Evolutionary conservation across 1,140 invertebrate species (phyloP).

Genomic region (Drosophila parabipectinata): DNA sequence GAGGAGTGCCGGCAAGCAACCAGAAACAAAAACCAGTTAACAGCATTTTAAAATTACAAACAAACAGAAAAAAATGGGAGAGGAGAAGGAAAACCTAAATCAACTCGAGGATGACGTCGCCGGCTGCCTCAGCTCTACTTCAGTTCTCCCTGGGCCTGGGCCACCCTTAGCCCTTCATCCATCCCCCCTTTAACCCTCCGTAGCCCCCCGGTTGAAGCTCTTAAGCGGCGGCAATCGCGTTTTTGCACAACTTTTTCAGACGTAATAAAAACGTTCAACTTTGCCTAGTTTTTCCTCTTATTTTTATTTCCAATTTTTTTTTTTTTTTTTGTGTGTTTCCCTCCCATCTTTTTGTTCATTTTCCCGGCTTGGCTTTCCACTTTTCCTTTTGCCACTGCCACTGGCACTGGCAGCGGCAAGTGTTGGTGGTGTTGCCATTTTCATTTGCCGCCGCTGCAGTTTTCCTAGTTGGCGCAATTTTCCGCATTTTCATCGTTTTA

Average conservation of each 20-base stretch:
- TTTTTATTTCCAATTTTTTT: constrained; percentile 9
- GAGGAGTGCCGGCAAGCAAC: constrained; percentile 8
- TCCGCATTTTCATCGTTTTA: constrained; percentile 81
- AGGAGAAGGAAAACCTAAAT: constrained; percentile 53
- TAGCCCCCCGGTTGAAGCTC: constrained; percentile 45
- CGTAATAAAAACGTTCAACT: constrained; percentile 80
- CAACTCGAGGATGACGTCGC: constrained; percentile 56
- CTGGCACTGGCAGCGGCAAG: too few relatives aligned
- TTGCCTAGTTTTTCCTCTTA: constrained; percentile 53
- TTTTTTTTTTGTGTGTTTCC: too few relatives aligned
- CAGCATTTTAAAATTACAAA: constrained; percentile 71
- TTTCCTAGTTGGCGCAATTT: constrained; percentile 81
- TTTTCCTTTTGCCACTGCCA: constrained; percentile 7
- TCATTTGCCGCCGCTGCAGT: constrained; percentile 77
- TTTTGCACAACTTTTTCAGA: constrained; percentile 77
- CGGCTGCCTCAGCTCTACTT: constrained; percentile 40
- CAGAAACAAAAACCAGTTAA: constrained; percentile 45
- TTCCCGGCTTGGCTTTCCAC: constrained; percentile 5
- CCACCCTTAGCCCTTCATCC: constrained; percentile 9
- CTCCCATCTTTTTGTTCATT: constrained; percentile 22
- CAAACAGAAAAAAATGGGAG: constrained; percentile 47
- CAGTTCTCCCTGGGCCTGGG: background rate
- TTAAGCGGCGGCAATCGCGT: constrained; percentile 79
- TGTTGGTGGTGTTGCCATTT: constrained; percentile 56
- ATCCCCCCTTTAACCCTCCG: constrained; percentile 1